These are phyloP conservation scores for Papilio elwesi DNA, from an alignment of 2,888 invertebrate genomes.

Conservation along the genomic window DNA sequence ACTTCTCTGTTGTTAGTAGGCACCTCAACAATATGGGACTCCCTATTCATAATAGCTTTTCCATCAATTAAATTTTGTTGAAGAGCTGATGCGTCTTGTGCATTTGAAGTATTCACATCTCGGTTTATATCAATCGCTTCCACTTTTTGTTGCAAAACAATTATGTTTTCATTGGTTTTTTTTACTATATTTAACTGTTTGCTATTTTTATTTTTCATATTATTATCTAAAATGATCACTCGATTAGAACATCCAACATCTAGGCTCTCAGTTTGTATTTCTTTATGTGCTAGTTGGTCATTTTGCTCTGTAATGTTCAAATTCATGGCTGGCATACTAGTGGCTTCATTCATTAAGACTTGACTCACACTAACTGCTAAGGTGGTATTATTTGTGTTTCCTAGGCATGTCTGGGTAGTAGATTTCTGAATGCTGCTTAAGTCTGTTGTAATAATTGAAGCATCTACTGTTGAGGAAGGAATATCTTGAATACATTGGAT, in stretches of 20 bases:
- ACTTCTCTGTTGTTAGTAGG: conserved; percentile 27
- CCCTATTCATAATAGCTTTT: not conserved
- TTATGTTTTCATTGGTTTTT: conserved; percentile 40
- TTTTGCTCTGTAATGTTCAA: conserved; percentile 39
- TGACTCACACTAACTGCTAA: conserved; percentile 39
- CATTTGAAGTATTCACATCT: conserved; percentile 43
- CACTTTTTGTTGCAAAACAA: conserved; percentile 41
- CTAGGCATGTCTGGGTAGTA: not conserved
- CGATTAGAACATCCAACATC: conserved; percentile 31
- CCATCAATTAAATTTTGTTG: conserved; percentile 25
- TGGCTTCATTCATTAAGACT: conserved; percentile 43
- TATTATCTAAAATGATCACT: conserved; percentile 17
- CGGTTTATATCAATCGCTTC: conserved; percentile 45
- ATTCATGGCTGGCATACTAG: conserved; percentile 39
- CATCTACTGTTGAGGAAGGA: conserved; percentile 4
- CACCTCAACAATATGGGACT: conserved; percentile 16
- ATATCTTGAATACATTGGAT: conserved; percentile 42
- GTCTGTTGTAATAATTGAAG: conserved; percentile 7
- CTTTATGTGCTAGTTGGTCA: conserved; percentile 37
- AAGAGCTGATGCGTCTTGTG: conserved; percentile 40
- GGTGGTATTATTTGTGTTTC: conserved; percentile 39
- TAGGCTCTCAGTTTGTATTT: conserved; percentile 37
- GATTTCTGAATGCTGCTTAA: not conserved
- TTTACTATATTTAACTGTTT: conserved; percentile 31
- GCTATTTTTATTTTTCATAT: conserved; percentile 41